phyloP scores from a whole-genome alignment of 2,113 vertebrate genomes.

The Bufo gargarizans region DNA sequence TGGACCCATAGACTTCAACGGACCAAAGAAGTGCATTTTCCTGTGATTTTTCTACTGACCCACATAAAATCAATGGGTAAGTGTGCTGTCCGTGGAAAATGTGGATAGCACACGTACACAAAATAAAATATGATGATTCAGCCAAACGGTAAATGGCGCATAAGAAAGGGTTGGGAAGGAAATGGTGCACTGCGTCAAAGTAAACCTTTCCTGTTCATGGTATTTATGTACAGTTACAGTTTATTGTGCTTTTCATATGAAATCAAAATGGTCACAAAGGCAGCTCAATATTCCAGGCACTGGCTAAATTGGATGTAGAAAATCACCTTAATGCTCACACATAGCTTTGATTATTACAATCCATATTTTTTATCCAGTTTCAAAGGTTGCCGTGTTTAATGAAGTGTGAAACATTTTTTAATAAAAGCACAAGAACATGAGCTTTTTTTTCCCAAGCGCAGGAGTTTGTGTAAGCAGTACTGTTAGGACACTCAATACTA shows the following conservation, averaged over 20 bases:
- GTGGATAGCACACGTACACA: neutral
- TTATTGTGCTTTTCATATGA: conserved; percentile 24
- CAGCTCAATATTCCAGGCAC: conserved; percentile 29
- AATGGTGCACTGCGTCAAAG: conserved; percentile 49
- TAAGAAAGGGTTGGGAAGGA: neutral
- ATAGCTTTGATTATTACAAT: conserved; percentile 54
- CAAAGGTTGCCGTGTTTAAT: conserved; percentile 54
- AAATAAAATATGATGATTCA: neutral
- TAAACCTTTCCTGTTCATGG: conserved; percentile 21
- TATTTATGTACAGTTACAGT: conserved; percentile 30
- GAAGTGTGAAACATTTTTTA: conserved; percentile 47
- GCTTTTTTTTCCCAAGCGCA: conserved; percentile 21
- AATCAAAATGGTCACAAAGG: conserved; percentile 42
- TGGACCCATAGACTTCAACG: no score
- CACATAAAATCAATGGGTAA: no score
- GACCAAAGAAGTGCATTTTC: no score
- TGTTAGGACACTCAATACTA: conserved; percentile 31
- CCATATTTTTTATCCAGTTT: conserved; percentile 55
- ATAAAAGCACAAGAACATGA: conserved; percentile 34
- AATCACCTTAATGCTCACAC: conserved; percentile 54
- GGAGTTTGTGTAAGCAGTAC: conserved; percentile 32
- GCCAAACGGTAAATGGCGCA: neutral
- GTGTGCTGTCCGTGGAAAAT: no score
- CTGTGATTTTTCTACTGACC: no score
- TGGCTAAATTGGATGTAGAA: conserved; percentile 50